Evolutionary conservation across 2,888 invertebrate species (phyloP).

Genomic region (Pomacea canaliculata): DNA sequence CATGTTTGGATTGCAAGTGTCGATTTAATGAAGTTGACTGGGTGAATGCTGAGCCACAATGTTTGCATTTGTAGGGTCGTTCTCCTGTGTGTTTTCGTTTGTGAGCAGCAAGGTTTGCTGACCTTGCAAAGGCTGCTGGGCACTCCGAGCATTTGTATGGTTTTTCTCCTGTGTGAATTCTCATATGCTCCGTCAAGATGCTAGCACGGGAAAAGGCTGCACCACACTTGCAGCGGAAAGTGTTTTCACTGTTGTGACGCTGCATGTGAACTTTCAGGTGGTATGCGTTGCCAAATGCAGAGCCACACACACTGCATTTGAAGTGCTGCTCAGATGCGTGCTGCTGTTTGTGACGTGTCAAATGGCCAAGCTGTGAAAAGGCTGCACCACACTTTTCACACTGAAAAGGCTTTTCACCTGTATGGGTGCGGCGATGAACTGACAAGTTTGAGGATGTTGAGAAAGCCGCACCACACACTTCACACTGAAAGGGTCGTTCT

Average conservation of each 20-base stretch:
- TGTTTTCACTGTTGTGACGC: conserved; percentile 32
- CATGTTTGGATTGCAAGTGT: conserved; percentile 16
- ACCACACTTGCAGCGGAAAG: conserved; percentile 33
- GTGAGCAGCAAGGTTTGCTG: conserved; percentile 20
- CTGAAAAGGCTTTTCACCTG: conserved; percentile 31
- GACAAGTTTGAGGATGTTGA: conserved; percentile 17
- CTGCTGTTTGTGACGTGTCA: conserved; percentile 21
- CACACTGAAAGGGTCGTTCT: conserved; percentile 24
- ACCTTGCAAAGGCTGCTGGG: conserved; percentile 19
- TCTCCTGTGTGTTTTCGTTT: conserved; percentile 22
- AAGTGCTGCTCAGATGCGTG: conserved; percentile 13
- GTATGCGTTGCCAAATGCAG: conserved; percentile 19
- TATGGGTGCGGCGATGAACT: conserved; percentile 33
- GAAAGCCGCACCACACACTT: conserved; percentile 25
- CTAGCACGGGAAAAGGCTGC: conserved; percentile 33
- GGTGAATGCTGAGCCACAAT: conserved; percentile 17
- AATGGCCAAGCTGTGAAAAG: conserved; percentile 24
- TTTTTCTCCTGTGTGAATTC: conserved; percentile 36
- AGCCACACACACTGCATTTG: conserved; percentile 5
- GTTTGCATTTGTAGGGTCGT: conserved; percentile 15
- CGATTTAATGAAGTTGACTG: conserved; percentile 25
- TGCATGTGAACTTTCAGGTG: conserved; percentile 31
- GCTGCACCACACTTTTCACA: conserved; percentile 33
- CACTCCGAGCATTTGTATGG: conserved; percentile 32
- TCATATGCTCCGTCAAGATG: conserved; percentile 33